These are phyloP conservation scores for Datnioides undecimradiatus DNA, from an alignment of 2,113 vertebrate genomes.

Conservation along the genomic window DNA sequence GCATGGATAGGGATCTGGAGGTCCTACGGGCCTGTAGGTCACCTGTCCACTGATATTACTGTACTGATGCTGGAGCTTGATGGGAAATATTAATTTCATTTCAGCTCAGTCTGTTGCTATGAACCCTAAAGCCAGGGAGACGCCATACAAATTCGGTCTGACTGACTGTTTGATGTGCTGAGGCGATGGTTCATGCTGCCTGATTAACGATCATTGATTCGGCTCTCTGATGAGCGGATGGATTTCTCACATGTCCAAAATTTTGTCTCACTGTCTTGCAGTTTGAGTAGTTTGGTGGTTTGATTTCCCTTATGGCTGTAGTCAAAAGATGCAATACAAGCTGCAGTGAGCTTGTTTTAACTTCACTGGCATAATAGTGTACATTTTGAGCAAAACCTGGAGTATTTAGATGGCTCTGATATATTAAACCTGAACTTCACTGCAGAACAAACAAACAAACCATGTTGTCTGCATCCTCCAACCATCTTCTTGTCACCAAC, in stretches of 20 bases:
- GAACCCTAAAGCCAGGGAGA: constrained; percentile 3
- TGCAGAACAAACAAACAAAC: background rate
- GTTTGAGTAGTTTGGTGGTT: background rate
- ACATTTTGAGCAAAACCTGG: background rate
- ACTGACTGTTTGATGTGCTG: background rate
- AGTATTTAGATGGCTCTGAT: background rate
- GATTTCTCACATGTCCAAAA: background rate
- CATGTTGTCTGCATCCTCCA: background rate
- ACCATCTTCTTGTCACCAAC: too few species aligned
- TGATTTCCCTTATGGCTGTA: background rate
- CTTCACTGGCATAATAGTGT: background rate
- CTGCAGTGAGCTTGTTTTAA: background rate
- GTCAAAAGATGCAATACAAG: background rate
- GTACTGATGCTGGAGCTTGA: constrained; percentile 46
- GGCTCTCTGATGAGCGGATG: background rate
- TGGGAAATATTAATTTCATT: constrained; percentile 55
- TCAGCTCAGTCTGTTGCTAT: constrained; percentile 32
- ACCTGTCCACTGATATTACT: constrained; percentile 75
- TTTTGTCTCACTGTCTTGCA: background rate
- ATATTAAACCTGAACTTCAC: background rate
- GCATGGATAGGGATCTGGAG: constrained; percentile 49
- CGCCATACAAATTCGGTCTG: background rate
- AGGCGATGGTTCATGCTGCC: background rate
- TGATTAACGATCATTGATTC: background rate
- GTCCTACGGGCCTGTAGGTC: constrained; percentile 67